Conservation (phyloP, 2,113 vertebrate species). For the Labrus mixtus region DNA sequence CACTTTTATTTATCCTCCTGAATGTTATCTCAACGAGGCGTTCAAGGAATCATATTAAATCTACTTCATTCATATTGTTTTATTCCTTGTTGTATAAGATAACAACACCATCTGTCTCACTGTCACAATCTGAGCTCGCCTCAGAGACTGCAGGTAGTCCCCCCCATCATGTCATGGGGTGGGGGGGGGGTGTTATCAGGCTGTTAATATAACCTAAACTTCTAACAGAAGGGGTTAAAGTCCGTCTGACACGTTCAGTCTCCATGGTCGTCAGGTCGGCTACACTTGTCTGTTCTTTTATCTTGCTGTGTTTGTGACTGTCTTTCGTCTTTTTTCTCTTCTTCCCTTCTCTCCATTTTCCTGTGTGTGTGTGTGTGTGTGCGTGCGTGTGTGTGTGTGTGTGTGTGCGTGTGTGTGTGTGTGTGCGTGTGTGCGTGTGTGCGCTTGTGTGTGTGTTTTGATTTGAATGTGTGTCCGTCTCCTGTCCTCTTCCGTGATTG, state of each 20-base stretch:
- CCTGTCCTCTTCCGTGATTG: slow-evolving; percentile 86
- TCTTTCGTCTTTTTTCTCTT: slow-evolving; percentile 78
- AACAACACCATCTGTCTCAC: too few relatives aligned
- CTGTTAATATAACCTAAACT: too few relatives aligned
- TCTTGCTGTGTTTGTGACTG: slow-evolving; percentile 83
- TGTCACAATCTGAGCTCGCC: too few relatives aligned
- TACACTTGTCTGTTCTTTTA: slow-evolving; percentile 73
- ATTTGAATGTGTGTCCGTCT: slow-evolving; percentile 56
- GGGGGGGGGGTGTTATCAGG: too few relatives aligned
- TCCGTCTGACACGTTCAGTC: neutral
- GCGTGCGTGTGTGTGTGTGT: slow-evolving; percentile 50
- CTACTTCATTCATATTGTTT: too few relatives aligned
- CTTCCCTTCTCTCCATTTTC: slow-evolving; percentile 64
- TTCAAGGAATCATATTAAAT: too few relatives aligned
- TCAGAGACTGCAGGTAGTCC: too few relatives aligned
- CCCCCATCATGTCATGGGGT: too few relatives aligned
- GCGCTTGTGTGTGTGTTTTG: slow-evolving; percentile 47
- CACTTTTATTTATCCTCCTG: neutral
- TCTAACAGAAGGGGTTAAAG: too few relatives aligned
- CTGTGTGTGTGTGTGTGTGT: slow-evolving; percentile 49
- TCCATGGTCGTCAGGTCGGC: slow-evolving; percentile 73
- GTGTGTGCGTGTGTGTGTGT: slow-evolving; percentile 44
- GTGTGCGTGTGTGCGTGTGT: slow-evolving; percentile 57
- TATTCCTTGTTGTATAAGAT: too few relatives aligned
- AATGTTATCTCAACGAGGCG: too few relatives aligned